Evolutionary conservation across 1,140 invertebrate genomes (phyloP), one percentile per base, ranked within the genome.

Genomic region (Megalopta genalis): DNA sequence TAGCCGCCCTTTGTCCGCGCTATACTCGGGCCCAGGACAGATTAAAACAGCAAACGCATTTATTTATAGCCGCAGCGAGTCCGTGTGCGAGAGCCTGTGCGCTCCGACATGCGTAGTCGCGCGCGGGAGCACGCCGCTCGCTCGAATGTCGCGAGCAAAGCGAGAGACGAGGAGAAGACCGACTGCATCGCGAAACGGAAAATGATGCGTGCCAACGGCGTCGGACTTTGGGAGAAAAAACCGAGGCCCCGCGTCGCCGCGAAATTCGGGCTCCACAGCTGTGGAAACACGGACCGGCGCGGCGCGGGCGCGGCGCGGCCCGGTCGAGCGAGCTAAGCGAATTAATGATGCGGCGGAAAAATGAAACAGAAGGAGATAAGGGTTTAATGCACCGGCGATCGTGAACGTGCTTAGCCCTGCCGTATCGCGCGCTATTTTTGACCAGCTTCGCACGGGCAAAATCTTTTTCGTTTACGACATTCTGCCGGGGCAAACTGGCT

Each of bases 1-100:
- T 88, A 82, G 32, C 77, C 84, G 81, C 80, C 81, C 82, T 85
- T 86, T 87, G 85, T 88, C 70, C 73, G 83, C 25, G 80, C 32
- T 64, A 64, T 71, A 79, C 77, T 79, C 77, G 65, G 68, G 64
- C 54, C 70, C 86, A 83, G 86, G 72, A 57, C 75, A 86, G 86
- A 87, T 87, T 87, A 87, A 84, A 87, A 81, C 80, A 69, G 86
- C 77, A 68, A 80, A 85, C 69, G 72, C 66, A 77, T 87, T 85
- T 89, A 91, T 90, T 90, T 89, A 88, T 90, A 90, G 90, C 88
- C 83, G 67, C 46, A 77, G 74, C 54, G 71, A 77, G 16, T 69
- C 76, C 69, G 77, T 62, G 80, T 77, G 63, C 32, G 32, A 32
- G 32, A 32, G 32, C 32, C 4, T 32, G 52, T 8, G 12, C 37